Evolutionary conservation across 2,797 vertebrate species (phyloP).

Genomic region (Phataginus tetradactyla): DNA sequence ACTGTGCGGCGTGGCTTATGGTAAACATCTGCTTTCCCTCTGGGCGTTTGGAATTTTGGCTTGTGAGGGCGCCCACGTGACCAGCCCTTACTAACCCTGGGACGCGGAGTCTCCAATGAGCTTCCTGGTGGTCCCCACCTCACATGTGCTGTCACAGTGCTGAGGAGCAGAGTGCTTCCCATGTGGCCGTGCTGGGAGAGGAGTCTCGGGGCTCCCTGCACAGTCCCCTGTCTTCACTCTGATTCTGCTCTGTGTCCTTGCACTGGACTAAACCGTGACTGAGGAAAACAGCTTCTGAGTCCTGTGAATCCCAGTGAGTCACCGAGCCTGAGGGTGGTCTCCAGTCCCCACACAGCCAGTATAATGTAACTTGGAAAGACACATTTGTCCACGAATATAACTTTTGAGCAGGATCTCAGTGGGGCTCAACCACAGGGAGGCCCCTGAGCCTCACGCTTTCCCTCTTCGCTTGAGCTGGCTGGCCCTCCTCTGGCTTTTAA

Average conservation of each 20-base stretch:
- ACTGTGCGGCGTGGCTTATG: not conserved
- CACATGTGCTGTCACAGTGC: accelerated
- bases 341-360: no score
- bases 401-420: not conserved
- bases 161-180: accelerated
- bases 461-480: not conserved
- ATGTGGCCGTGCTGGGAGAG: accelerated
- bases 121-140: accelerated
- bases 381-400: no score
- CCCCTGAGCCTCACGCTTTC: accelerated
- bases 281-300: not conserved
- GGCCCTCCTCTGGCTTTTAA: no score
- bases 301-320: not conserved
- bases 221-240: not conserved
- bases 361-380: not conserved
- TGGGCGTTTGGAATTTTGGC: not conserved
- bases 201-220: not conserved
- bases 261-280: not conserved
- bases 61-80: not conserved
- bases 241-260: not conserved
- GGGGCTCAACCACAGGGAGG: not conserved
- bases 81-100: no score
- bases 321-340: not conserved
- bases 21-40: not conserved
- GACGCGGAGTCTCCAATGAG: accelerated